Evolutionary conservation across 2,113 vertebrate genomes (phyloP).

Genomic region (Anoplopoma fimbria): DNA sequence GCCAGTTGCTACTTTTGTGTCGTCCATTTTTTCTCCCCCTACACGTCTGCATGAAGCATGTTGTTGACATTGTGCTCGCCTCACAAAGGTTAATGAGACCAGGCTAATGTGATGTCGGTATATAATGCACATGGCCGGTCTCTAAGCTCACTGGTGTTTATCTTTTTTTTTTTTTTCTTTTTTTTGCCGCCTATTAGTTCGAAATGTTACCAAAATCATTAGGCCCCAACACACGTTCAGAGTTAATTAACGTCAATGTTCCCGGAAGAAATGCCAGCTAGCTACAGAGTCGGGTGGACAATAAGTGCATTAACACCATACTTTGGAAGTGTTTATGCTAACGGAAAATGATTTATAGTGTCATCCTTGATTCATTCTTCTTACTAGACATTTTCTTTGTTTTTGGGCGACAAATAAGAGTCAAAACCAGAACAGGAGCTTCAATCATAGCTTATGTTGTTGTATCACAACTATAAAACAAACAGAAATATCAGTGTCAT

Average conservation of each 20-base stretch:
- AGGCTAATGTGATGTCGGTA: not conserved
- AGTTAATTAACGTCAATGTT: slow-evolving; percentile 26
- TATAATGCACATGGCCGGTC: not conserved
- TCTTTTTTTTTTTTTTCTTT: not conserved
- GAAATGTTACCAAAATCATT: slow-evolving; percentile 14
- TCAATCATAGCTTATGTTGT: not conserved
- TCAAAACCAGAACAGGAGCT: not conserved
- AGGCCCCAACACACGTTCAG: not conserved
- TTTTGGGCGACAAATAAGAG: not conserved
- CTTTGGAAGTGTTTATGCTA: slow-evolving; percentile 3
- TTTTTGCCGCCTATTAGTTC: not conserved
- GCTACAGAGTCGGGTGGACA: not conserved
- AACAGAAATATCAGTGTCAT: not conserved
- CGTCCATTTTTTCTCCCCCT: not conserved
- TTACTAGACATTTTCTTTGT: not conserved
- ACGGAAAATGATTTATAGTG: not conserved
- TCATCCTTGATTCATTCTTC: too few species aligned
- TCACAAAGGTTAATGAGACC: slow-evolving; percentile 19
- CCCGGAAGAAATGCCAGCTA: slow-evolving; percentile 6
- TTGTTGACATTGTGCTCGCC: not conserved
- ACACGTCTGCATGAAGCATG: not conserved
- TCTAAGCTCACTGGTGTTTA: not conserved
- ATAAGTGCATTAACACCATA: not conserved
- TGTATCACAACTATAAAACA: not conserved
- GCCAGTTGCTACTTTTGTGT: not conserved